Evolutionary conservation across 2,797 vertebrate species (phyloP).

Genomic region (Platalea minor): DNA sequence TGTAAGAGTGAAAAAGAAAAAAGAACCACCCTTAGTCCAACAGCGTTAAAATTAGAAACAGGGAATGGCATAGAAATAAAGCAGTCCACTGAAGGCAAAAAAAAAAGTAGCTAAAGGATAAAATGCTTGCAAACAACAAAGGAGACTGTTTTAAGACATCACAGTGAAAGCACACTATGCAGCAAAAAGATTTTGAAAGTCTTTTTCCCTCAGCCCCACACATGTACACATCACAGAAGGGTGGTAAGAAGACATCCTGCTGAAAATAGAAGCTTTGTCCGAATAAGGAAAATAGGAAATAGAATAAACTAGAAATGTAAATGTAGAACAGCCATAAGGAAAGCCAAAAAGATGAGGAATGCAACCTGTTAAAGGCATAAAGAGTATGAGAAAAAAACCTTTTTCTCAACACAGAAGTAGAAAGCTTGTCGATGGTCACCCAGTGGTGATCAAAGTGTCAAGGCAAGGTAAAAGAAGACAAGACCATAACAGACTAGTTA

Average conservation of each 20-base stretch:
- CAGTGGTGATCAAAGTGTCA: background rate
- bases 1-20: background rate
- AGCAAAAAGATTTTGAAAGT: background rate
- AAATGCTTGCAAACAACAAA: background rate
- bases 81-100: background rate
- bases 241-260: background rate
- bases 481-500: background rate
- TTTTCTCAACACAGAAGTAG: background rate
- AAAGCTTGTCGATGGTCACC: background rate
- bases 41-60: background rate
- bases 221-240: background rate
- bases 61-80: background rate
- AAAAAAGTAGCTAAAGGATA: background rate
- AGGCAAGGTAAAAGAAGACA: background rate
- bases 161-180: background rate
- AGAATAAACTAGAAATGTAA: background rate
- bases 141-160: background rate
- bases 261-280: background rate
- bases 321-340: background rate
- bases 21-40: background rate
- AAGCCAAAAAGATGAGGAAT: background rate
- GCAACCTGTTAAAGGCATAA: background rate
- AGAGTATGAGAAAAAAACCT: background rate
- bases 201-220: background rate
- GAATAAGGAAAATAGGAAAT: background rate